Evolutionary conservation across 2,113 vertebrate species (phyloP), one percentile per base, ranked within the genome.

Genomic region (Chlorodrepanis virens): DNA sequence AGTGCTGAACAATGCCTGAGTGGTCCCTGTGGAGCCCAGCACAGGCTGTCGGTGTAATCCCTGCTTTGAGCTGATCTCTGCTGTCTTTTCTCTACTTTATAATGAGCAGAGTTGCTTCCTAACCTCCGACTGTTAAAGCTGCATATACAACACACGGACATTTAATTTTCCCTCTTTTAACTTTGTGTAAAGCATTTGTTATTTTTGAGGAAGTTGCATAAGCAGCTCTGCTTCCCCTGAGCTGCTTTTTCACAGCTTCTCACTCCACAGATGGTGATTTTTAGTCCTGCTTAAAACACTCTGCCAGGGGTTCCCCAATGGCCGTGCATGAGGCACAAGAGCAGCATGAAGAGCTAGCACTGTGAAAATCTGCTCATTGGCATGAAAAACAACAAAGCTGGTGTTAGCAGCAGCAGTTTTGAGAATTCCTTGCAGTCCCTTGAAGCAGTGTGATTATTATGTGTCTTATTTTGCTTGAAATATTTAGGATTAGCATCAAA

Each of bases 91-190:
- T 90, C 53, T 79, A 18, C 77, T 79, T 74, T 59, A 59, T 53
- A 74, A 83, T 14, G 40, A 92, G 67, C 64, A 79, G 89, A 92
- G 39, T 42, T 83, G 27, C 52, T 91, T 93, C 68, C 31, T 84
- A 83, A 59, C 60, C 79, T 87, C 54, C 4, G 3, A 50, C 75
- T 85, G 67, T 52, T 89, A 77, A 91, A 90, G 89, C 83, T 1
- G 4, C 54, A 5, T 10, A n/a, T 49, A 13, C 56, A 95, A 84
- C 81, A 13, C 47, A 24, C n/a, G 47, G 75, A 60, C 31, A n/a
- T 85, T 69, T 83, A 77, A 84, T 81, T 94, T 97, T 78, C n/a
- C 60, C 35, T 76, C 57, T 96, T 87, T 71, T 75, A 77, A 89
- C 39, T 93, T 61, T 14, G 52, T 54, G 45, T 69, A 64, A 68